Evolutionary conservation across 37 sponge, comb jelly and placozoan genomes (phyloP).

Genomic region (Dysidea cf. avara): DNA sequence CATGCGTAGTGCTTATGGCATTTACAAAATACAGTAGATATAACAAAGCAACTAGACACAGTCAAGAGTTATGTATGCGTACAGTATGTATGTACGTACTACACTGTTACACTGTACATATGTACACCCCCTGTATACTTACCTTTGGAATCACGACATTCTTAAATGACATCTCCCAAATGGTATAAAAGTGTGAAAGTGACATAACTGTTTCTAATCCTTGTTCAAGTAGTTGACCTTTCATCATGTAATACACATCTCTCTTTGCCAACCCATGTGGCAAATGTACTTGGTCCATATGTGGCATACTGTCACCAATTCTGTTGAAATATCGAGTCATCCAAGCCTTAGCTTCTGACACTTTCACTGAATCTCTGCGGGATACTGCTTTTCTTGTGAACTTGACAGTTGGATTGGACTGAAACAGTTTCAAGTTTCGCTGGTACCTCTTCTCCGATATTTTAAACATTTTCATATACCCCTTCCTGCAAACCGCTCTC

Average conservation of each 20-base stretch:
- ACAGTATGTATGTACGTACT: too few relatives aligned
- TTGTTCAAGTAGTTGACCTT: conserved; percentile 17
- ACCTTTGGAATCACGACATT: conserved; percentile 56
- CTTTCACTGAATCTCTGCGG: conserved; percentile 13
- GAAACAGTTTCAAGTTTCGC: too few relatives aligned
- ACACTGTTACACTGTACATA: too few relatives aligned
- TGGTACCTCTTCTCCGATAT: conserved; percentile 12
- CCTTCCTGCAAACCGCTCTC: conserved; percentile 11
- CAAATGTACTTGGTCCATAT: conserved; percentile 35
- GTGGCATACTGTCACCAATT: conserved; percentile 53
- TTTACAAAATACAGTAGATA: too few relatives aligned
- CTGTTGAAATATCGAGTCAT: conserved; percentile 35
- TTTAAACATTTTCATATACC: not conserved
- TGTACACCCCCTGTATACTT: not conserved
- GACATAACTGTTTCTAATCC: conserved; percentile 14
- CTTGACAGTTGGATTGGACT: too few relatives aligned
- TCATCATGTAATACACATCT: conserved; percentile 35
- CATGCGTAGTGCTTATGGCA: too few relatives aligned
- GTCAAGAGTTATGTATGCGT: not conserved
- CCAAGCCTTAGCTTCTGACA: conserved; percentile 41
- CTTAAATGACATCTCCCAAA: conserved; percentile 31
- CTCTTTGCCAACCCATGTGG: conserved; percentile 48
- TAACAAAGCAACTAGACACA: not conserved
- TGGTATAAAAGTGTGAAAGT: conserved; percentile 29
- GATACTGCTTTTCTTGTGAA: too few relatives aligned